Evolutionary conservation across 2,113 vertebrate genomes (phyloP), one percentile per base, ranked within the genome.

Genomic region (Ranitomeya variabilis): DNA sequence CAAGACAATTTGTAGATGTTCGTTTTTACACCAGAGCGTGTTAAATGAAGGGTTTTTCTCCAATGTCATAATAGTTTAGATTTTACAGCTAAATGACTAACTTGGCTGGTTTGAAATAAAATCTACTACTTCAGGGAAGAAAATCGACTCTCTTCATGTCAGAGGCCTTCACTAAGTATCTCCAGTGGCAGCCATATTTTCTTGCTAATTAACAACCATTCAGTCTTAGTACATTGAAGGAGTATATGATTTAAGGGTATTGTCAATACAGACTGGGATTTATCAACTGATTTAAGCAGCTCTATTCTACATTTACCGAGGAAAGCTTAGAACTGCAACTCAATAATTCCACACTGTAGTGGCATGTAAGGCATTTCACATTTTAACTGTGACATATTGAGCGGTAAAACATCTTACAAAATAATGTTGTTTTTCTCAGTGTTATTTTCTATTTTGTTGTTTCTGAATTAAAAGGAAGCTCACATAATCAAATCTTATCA

Each of bases 141-240:
- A 69, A 67, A 84, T 71, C 45, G 45, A 69, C 21, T 55, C 19
- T 67, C 45, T 67, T 52, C 13, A 21, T 83, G 62, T 83, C 81
- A 83, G 51, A 55, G 51, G n/a, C 37, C 52, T 84, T 62, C 51
- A 77, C 55, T 64, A 62, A 86, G 59, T 59, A 45, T 16, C 55
- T 74, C 15, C 26, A 26, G 59, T 52, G 73, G 77, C 71, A 77
- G 59, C 18, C 55, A 60, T 76, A 67, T 54, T 66, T 83, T 84
- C 66, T 79, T 52, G 15, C 31, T 60, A 86, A 86, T 86, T 86
- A 86, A 83, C 9, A 69, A 37, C 81, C 81, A 52, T 52, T 69
- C 62, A 52, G 23, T 83, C 85, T 64, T 60, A 51, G 73, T 62
- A 51, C 31, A 78, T 64, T 21, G 7, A 64, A 79, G 73, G 57